phyloP scores from a whole-genome alignment of 2,113 vertebrate species.

The Odocoileus virginianus region DNA sequence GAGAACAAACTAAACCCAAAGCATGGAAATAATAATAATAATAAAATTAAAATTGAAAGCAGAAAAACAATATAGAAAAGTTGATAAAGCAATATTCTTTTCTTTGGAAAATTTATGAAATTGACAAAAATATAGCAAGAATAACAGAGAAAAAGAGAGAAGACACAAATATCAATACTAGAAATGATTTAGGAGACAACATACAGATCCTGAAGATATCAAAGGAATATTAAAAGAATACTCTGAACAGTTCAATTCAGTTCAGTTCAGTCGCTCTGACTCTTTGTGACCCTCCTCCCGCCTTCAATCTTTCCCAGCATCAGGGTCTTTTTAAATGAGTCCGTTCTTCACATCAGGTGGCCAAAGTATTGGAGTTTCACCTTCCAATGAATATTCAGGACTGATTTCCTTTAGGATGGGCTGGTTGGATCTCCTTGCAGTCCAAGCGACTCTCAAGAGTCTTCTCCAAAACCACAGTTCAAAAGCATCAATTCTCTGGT shows the following conservation, averaged over 20 bases:
- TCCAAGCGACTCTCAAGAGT: too few relatives aligned
- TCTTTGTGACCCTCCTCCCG: background rate
- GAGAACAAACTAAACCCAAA: background rate
- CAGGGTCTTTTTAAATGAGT: background rate
- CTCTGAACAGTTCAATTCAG: background rate
- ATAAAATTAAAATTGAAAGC: background rate
- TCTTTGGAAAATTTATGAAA: background rate
- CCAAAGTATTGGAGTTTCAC: background rate
- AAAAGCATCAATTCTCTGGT: too few relatives aligned
- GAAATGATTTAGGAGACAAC: background rate
- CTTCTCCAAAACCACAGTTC: too few relatives aligned
- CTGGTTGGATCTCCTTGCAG: too few relatives aligned
- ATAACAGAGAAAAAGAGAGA: background rate
- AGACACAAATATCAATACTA: background rate
- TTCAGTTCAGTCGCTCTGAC: background rate
- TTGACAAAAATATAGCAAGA: background rate
- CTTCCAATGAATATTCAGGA: background rate
- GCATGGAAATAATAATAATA: too few relatives aligned
- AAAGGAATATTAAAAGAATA: background rate
- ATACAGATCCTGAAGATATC: background rate
- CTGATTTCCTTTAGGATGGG: too few relatives aligned
- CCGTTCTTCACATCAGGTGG: accelerated
- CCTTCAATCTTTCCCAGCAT: background rate
- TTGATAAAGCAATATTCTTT: background rate
- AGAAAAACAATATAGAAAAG: background rate